These are phyloP conservation scores for Conus ventricosus DNA, from an alignment of 1,140 invertebrate species.

Conservation along the genomic window DNA sequence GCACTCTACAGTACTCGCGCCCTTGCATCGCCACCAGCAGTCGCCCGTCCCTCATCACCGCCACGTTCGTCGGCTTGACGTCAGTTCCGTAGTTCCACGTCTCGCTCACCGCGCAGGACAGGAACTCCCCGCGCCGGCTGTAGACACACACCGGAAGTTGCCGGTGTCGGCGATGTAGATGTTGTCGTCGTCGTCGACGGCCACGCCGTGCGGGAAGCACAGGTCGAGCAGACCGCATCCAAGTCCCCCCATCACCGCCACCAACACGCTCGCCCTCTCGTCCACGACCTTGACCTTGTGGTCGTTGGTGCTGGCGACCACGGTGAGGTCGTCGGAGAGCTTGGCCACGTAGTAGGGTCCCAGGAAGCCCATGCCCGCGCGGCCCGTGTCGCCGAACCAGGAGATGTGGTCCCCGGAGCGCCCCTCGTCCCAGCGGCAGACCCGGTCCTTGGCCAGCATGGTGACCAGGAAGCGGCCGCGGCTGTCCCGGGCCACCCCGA, in stretches of 20 bases:
- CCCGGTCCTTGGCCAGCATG: conserved; percentile 16
- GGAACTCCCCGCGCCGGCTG: neutral
- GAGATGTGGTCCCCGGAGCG: neutral
- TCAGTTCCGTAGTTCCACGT: conserved; percentile 31
- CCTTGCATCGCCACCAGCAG: conserved; percentile 34
- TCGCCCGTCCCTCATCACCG: conserved; percentile 7
- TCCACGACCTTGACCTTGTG: conserved; percentile 28
- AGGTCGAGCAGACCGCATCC: neutral
- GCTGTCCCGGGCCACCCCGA: conserved; percentile 12
- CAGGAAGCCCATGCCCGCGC: neutral
- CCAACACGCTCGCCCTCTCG: neutral
- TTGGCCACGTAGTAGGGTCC: conserved; percentile 30
- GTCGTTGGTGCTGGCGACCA: conserved; percentile 19
- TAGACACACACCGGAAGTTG: conserved; percentile 21
- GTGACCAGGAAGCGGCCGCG: conserved; percentile 1
- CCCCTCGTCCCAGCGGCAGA: conserved; percentile 26
- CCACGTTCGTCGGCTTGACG: conserved; percentile 29
- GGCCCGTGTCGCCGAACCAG: conserved; percentile 7
- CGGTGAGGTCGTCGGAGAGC: neutral
- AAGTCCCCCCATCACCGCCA: neutral
- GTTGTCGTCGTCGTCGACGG: conserved; percentile 21
- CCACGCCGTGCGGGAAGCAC: conserved; percentile 20
- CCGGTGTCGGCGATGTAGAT: conserved; percentile 31
- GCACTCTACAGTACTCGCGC: conserved; percentile 22
- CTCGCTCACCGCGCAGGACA: neutral